Percentiles rank a stretch among this genome's conserved stretches.
Conservation (phyloP, 2,888 invertebrate species). For the Luperina testacea region DNA sequence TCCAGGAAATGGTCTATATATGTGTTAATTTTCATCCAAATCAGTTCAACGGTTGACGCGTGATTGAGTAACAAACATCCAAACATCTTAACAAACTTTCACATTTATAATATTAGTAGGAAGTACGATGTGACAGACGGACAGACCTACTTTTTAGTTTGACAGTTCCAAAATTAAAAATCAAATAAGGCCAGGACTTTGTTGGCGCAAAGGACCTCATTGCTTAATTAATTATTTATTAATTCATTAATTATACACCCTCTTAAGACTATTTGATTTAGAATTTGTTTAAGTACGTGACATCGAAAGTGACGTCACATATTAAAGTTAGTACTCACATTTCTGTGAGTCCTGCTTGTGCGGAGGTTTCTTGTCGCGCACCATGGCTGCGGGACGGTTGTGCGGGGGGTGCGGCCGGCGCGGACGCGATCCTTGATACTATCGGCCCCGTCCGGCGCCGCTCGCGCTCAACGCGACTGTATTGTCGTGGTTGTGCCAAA, state of each 20-base stretch:
- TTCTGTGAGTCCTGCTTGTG: constrained; percentile 88
- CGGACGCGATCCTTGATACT: constrained; percentile 85
- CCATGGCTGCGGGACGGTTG: constrained; percentile 82
- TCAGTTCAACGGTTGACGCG: too few relatives aligned
- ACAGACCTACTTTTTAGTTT: constrained; percentile 46
- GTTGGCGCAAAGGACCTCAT: background rate
- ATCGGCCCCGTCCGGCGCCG: constrained; percentile 84
- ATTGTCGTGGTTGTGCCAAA: constrained; percentile 88
- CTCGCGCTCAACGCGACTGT: constrained; percentile 82
- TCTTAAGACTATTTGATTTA: background rate
- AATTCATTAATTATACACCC: background rate
- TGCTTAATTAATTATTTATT: too few relatives aligned
- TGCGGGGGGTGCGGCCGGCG: constrained; percentile 74
- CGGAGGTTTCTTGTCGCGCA: constrained; percentile 88
- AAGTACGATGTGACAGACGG: background rate
- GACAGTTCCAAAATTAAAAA: too few relatives aligned
- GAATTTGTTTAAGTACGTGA: background rate
- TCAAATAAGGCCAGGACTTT: background rate
- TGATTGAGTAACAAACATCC: too few relatives aligned
- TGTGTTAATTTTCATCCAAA: too few relatives aligned
- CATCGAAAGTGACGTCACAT: background rate
- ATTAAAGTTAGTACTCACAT: constrained; percentile 79
- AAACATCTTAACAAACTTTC: too few relatives aligned
- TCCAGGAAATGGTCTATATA: too few relatives aligned
- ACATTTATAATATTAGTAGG: too few relatives aligned